Evolutionary conservation across 92 coral and sea anemone species (phyloP).

Genomic region (Porites lobata): DNA sequence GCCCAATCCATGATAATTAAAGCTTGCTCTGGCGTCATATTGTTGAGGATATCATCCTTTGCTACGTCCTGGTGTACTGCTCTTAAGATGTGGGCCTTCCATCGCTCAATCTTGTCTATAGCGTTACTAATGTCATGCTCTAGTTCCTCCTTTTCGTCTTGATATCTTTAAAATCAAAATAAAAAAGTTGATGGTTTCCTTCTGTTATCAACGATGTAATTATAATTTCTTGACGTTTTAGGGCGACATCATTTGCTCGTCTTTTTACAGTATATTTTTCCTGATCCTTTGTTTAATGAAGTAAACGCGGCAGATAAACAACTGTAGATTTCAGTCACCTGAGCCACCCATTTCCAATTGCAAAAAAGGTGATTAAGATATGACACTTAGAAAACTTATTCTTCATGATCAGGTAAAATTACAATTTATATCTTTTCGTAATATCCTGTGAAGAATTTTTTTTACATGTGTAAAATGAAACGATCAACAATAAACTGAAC

Average conservation of each 20-base stretch:
- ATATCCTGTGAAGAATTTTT: too few relatives aligned
- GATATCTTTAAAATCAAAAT: background rate
- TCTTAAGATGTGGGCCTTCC: conserved; percentile 40
- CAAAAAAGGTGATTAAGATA: background rate
- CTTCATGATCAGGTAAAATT: too few relatives aligned
- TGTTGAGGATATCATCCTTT: conserved; percentile 23
- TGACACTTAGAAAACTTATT: background rate
- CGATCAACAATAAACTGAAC: too few relatives aligned
- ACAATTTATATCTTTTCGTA: too few relatives aligned
- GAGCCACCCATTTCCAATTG: background rate
- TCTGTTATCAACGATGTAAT: background rate
- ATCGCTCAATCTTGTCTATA: conserved; percentile 22
- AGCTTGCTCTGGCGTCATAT: conserved; percentile 27
- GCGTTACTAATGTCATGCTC: conserved; percentile 20
- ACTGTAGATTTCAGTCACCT: conserved; percentile 10
- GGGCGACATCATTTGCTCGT: background rate
- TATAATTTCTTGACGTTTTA: background rate
- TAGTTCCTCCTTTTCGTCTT: conserved; percentile 13
- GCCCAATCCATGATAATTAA: conserved; percentile 48
- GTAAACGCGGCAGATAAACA: background rate
- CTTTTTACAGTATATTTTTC: too few relatives aligned
- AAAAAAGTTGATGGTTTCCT: background rate
- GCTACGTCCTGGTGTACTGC: conserved; percentile 44
- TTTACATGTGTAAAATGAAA: too few relatives aligned
- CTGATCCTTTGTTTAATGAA: too few relatives aligned